Percentiles rank a stretch among this genome's conserved stretches.
phyloP scores from a whole-genome alignment of 1,140 invertebrate genomes.

The Parapsyche elsis region DNA sequence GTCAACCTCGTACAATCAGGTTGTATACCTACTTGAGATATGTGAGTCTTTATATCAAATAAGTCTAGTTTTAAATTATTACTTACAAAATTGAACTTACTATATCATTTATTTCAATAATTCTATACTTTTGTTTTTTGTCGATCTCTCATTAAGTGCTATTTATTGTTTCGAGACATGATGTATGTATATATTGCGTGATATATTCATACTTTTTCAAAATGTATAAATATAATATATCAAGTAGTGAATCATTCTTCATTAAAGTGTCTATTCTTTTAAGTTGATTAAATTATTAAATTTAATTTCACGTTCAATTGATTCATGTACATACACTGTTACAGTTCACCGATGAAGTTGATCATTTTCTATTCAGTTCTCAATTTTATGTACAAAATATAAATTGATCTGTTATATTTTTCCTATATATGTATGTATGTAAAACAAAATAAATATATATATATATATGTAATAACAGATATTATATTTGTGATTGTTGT shows the following conservation, averaged over 20 bases:
- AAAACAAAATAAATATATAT: constrained; percentile 25
- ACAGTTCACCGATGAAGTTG: constrained; percentile 37
- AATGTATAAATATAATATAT: constrained; percentile 27
- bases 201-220: constrained; percentile 15
- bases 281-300: neutral
- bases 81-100: neutral
- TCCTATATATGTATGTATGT: constrained; percentile 43
- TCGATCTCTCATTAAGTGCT: constrained; percentile 12
- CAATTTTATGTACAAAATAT: constrained; percentile 21
- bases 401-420: constrained; percentile 40
- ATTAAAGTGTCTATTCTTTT: neutral
- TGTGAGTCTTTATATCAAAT: constrained; percentile 32
- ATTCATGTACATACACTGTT: constrained; percentile 56
- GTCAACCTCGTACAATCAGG: constrained; percentile 37
- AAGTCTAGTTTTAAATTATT: constrained; percentile 20
- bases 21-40: constrained; percentile 39
- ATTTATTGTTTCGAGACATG: neutral
- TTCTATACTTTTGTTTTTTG: constrained; percentile 2
- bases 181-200: constrained; percentile 9
- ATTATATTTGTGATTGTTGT: constrained; percentile 48
- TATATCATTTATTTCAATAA: neutral
- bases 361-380: constrained; percentile 9
- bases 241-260: constrained; percentile 15
- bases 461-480: constrained; percentile 34
- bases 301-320: constrained; percentile 27